Conservation (phyloP, 1,140 invertebrate species). For the Melitaea cinxia region DNA sequence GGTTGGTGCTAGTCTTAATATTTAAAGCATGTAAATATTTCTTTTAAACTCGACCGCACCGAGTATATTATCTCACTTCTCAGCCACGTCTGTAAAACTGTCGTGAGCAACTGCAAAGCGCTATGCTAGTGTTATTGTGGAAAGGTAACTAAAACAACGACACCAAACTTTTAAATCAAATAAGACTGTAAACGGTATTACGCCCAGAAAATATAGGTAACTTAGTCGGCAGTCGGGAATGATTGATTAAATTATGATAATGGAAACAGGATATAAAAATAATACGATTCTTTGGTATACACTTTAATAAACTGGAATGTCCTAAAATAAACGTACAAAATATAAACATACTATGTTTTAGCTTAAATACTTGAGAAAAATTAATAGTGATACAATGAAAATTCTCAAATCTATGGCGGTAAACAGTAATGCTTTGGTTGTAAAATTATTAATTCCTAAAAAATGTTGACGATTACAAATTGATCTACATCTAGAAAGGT, state of each 20-base stretch:
- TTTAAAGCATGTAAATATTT: too few species aligned
- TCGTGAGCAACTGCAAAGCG: too few species aligned
- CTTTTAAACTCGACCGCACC: too few species aligned
- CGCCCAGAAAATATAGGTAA: too few species aligned
- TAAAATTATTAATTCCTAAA: constrained; percentile 31
- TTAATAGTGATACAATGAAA: constrained; percentile 43
- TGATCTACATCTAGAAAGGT: constrained; percentile 23
- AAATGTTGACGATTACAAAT: constrained; percentile 13
- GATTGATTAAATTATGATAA: neutral
- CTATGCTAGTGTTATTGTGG: too few species aligned
- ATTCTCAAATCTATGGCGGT: constrained; percentile 60
- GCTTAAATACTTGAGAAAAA: constrained; percentile 30
- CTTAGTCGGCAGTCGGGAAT: too few species aligned
- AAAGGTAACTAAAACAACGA: too few species aligned
- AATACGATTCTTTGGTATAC: constrained; percentile 65
- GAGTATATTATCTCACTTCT: too few species aligned
- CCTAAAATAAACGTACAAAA: constrained; percentile 63
- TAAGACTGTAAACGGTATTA: too few species aligned
- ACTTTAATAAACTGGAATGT: constrained; percentile 73
- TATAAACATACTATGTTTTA: constrained; percentile 39
- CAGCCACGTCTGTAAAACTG: too few species aligned
- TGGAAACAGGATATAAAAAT: constrained; percentile 33
- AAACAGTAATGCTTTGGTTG: constrained; percentile 68
- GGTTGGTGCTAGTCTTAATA: too few species aligned
- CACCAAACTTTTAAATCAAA: too few species aligned